These are phyloP conservation scores for Parnassius apollo DNA, from an alignment of 2,888 invertebrate species.

Conservation along the genomic window DNA sequence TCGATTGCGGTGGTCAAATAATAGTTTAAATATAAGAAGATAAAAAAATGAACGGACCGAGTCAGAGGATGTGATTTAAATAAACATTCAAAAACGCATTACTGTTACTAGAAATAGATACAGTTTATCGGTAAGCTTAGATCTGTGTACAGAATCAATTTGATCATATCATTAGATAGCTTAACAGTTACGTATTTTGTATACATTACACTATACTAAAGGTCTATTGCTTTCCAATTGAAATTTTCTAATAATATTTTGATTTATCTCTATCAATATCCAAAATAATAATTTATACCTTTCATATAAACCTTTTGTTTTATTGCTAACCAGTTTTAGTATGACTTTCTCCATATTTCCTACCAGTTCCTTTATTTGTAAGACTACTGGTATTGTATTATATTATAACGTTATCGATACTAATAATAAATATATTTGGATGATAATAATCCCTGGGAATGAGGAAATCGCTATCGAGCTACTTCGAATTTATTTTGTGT, in stretches of 20 bases:
- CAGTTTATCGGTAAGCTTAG: slow-evolving; percentile 30
- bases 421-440: too few species aligned
- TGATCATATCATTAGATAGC: slow-evolving; percentile 30
- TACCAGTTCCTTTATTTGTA: too few species aligned
- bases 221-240: slow-evolving; percentile 16
- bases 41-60: slow-evolving; percentile 1
- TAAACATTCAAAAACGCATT: slow-evolving; percentile 47
- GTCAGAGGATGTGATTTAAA: slow-evolving; percentile 54
- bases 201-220: slow-evolving; percentile 12
- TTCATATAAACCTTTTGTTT: slow-evolving; percentile 2
- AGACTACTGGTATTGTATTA: too few species aligned
- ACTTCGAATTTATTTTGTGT: too few species aligned
- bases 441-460: too few species aligned
- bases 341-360: too few species aligned
- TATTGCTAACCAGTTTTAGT: background rate
- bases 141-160: slow-evolving; percentile 33
- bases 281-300: slow-evolving; percentile 5
- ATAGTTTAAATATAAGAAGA: slow-evolving; percentile 57
- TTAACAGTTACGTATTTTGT: slow-evolving; percentile 29
- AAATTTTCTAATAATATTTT: slow-evolving; percentile 8
- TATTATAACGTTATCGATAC: too few species aligned
- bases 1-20: slow-evolving; percentile 46
- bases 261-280: slow-evolving; percentile 2
- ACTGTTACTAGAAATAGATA: slow-evolving; percentile 42
- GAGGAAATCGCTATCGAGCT: too few species aligned